Evolutionary conservation across 1,140 invertebrate genomes (phyloP), one percentile per base, ranked within the genome.

Genomic region (Ips nitidus): DNA sequence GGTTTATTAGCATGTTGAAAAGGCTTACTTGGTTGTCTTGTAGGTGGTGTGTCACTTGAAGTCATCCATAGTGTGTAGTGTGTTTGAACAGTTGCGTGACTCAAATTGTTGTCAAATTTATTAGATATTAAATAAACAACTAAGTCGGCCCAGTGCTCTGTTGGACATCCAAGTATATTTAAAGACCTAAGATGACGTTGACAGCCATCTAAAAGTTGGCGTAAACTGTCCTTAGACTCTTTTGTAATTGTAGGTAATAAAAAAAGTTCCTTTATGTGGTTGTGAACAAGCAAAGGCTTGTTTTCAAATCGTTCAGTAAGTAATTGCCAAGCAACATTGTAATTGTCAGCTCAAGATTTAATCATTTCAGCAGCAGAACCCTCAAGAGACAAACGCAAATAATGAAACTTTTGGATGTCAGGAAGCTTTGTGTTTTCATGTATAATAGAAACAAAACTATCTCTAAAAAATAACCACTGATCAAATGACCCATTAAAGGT

Each of bases 51-150:
- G 7, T 41, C 38, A 42, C 2, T 39, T 3, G 38, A 36, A 65
- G 47, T 38, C 56, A 70, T 47, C n/a, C n/a, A 47, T 5, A n/a
- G n/a, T 5, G n/a, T 47, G 4, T 4, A 47, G n/a, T 4, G 41
- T 22, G 22, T 22, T 22, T 22, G 22, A 22, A 22, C 22, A 22
- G 22, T 22, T 22, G 22, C 22, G 22, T 22, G 57, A 71, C 55
- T 77, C 71, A n/a, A n/a, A n/a, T n/a, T 36, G 41, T 41, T 61
- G 37, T 74, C 75, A n/a, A 76, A 70, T 73, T 73, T 77, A 41
- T 40, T 64, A n/a, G 47, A 57, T 47, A 73, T 52, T 5, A 73
- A 39, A 60, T 73, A 62, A n/a, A 76, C 61, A 38, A 73, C 6
- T 66, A 71, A 66, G 37, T 50, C 58, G 42, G 65, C 73, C 69